Base-by-base conservation (phyloP, 1,140 invertebrate species). In the Drosophila funebris region DNA sequence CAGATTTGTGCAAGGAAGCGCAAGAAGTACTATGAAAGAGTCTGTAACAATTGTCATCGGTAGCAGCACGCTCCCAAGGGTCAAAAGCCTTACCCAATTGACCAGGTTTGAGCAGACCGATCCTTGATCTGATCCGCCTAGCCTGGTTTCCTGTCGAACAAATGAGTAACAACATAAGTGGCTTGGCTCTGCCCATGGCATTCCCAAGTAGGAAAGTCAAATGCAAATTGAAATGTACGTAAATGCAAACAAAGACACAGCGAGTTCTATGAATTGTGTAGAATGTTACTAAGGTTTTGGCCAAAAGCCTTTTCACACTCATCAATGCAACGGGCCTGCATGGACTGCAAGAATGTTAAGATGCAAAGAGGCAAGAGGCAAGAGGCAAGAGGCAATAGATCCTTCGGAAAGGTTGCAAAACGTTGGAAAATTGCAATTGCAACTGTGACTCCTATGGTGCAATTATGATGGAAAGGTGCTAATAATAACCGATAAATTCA, bases 401-500 rank as follows among this genome's bases (percentile, higher is more conserved):
- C 41, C 14, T 50, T 63, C n/a, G n/a, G 41, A 68, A 76, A 81
- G 78, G 44, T n/a, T n/a, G n/a, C n/a, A n/a, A 33, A 68, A 74
- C 81, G 53, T 60, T 22, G 4, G 22, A 4, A 22, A 22, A 70
- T 22, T 22, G 39, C 27, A 71, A 60, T n/a, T 72, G 76, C 29
- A 11, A 33, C 43, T 46, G 62, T 71, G 78, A 78, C 83, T 73
- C 78, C 72, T 69, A 70, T 67, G 78, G 81, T 79, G 85, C 71
- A 90, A 85, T 90, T 85, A 90, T 90, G 85, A 81, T 87, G 63
- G 72, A 88, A 88, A 90, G 88, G 82, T 87, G 69, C 83, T 79
- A 90, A 87, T 90, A 90, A 90, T 90, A 90, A 90, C 73, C 87
- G 87, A 76, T 90, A 90, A 90, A 90, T 90, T 90, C 77, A 69